Evolutionary conservation across 2,797 vertebrate genomes (phyloP).

Genomic region (Crenuchus spilurus): DNA sequence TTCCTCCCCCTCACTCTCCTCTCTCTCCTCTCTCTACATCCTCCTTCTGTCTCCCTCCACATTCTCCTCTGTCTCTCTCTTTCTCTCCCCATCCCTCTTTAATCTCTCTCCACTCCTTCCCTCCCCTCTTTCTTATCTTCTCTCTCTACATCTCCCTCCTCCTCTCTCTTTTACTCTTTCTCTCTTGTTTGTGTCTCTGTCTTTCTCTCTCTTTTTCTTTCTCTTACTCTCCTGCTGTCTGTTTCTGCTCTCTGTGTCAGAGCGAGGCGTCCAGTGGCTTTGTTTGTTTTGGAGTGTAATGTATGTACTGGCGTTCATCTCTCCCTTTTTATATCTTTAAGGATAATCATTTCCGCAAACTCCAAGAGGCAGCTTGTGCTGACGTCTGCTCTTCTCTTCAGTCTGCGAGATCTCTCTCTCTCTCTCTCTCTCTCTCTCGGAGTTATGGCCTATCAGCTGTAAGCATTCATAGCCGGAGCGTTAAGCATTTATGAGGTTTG

Average conservation of each 20-base stretch:
- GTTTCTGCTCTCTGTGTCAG: slow-evolving; percentile 61
- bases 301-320: slow-evolving; percentile 57
- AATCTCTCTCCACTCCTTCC: background rate
- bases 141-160: background rate
- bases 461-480: slow-evolving; percentile 55
- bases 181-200: background rate
- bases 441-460: slow-evolving; percentile 49
- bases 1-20: no score
- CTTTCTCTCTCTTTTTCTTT: background rate
- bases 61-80: background rate
- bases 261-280: slow-evolving; percentile 66
- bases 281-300: slow-evolving; percentile 61
- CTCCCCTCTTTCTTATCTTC: no score
- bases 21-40: background rate
- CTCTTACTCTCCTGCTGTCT: background rate
- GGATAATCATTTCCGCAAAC: slow-evolving; percentile 46
- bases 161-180: background rate
- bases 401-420: slow-evolving; percentile 31
- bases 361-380: slow-evolving; percentile 46
- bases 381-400: slow-evolving; percentile 44
- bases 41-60: background rate
- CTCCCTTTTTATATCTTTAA: slow-evolving; percentile 48
- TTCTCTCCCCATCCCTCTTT: background rate
- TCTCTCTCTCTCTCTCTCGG: slow-evolving; percentile 3
- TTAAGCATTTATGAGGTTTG: slow-evolving; percentile 64